Base-by-base conservation (phyloP, 2,113 vertebrate genomes). In the Cathartes aura region DNA sequence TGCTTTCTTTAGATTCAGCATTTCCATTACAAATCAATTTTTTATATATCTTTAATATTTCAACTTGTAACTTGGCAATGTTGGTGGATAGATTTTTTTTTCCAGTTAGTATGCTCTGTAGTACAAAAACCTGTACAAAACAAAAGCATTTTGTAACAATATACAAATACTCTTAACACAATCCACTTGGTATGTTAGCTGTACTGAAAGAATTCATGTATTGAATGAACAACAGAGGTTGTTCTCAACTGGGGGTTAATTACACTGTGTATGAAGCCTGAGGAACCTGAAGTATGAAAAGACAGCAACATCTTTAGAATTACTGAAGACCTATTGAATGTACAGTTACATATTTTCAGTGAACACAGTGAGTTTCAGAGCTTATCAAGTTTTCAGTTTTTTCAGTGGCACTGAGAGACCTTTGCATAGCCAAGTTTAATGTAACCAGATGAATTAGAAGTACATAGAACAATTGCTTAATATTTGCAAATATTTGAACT, bases 401-500 rank as follows among this genome's bases (percentile, higher is more conserved):
- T 73, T 87, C 59, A 58, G 47, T 75, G 90, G 83, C 82, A 88
- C 82, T 43, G 56, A 83, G 19, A 82, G 64, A 93, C 79, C 71
- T 96, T 64, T 63, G 32, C 38, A 15, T 72, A 93, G 48, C 70
- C 56, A 76, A 89, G 53, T 59, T 81, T 63, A 78, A 75, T 52
- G 71, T 76, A 78, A 72, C 12, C 86, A 56, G 73, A 55, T 55
- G 19, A 89, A 78, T 70, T 62, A 67, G 19, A 93, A 62, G 40
- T 75, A 81, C 60, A 52, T 15, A 48, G 64, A 94, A 70, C 40
- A 87, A 70, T 95, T 93, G 87, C 80, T 89, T 89, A 90, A 92
- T 89, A 89, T 78, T 92, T 71, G 73, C 87, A 97, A 97, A 98
- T 97, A 97, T 95, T 96, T 97, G 96, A 94, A 87, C 89, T 92